Evolutionary conservation across 2,113 vertebrate genomes (phyloP).

Genomic region (Rutilus rutilus): DNA sequence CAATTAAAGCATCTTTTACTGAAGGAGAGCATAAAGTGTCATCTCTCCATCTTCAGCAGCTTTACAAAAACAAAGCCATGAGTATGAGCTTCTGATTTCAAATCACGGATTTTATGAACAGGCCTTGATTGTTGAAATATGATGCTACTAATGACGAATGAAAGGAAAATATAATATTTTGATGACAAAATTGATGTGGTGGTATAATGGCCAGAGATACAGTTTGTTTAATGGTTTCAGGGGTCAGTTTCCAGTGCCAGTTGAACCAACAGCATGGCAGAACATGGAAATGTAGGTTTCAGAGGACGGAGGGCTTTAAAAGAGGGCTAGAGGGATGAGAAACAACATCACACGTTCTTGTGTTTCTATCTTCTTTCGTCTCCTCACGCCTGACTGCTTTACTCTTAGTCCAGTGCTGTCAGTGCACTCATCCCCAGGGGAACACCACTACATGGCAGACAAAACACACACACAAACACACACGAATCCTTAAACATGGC

Average conservation of each 20-base stretch:
- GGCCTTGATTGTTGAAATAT: not conserved
- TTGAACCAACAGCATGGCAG: slow-evolving; percentile 3
- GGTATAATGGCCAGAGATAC: not conserved
- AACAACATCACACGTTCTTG: slow-evolving; percentile 22
- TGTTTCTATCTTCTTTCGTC: slow-evolving; percentile 39
- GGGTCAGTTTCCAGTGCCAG: not conserved
- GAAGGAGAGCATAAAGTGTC: slow-evolving; percentile 1
- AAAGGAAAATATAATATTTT: slow-evolving; percentile 7
- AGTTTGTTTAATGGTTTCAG: not conserved
- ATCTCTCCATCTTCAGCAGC: slow-evolving; percentile 23
- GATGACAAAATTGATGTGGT: not conserved
- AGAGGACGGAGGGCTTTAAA: slow-evolving; percentile 9
- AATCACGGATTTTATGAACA: not conserved
- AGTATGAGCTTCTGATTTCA: slow-evolving; percentile 25
- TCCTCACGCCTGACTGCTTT: slow-evolving; percentile 46
- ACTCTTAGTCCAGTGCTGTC: slow-evolving; percentile 49
- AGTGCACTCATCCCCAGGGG: slow-evolving; percentile 36
- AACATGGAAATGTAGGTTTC: not conserved
- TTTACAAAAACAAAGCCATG: slow-evolving; percentile 25
- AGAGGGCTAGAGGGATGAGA: not conserved
- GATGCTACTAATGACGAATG: slow-evolving; percentile 1
- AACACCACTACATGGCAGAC: not conserved
- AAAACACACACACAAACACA: not conserved
- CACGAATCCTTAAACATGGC: not conserved
- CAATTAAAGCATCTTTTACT: slow-evolving; percentile 53